A percentile compares a stretch with the other conserved stretches of the same genome.
These are phyloP conservation scores for Premnoplex brunnescens DNA, from an alignment of 2,797 vertebrate genomes.

Conservation along the genomic window DNA sequence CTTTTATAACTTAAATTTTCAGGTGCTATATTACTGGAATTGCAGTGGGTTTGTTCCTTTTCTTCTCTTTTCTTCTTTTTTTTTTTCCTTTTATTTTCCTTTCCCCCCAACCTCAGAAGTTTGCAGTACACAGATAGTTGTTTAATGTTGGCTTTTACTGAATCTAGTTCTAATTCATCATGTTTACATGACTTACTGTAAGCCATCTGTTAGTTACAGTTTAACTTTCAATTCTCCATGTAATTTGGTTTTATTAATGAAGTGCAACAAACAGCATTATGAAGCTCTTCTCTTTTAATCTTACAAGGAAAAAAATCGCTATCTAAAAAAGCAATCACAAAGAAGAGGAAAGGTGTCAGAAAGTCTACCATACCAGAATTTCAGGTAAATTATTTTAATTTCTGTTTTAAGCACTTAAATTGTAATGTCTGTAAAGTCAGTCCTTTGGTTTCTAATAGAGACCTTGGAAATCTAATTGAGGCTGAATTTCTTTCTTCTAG, in stretches of 20 bases:
- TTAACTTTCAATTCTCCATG: slow-evolving; percentile 68
- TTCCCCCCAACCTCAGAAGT: neutral
- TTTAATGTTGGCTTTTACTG: slow-evolving; percentile 60
- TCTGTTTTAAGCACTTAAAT: slow-evolving; percentile 41
- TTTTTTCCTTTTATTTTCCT: neutral
- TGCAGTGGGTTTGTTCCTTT: neutral
- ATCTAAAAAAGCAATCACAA: slow-evolving; percentile 80
- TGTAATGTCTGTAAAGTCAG: neutral
- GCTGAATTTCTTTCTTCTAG: neutral
- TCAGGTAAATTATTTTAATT: slow-evolving; percentile 83
- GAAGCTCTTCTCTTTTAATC: slow-evolving; percentile 78
- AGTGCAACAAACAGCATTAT: slow-evolving; percentile 65
- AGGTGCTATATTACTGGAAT: neutral
- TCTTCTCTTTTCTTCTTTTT: neutral
- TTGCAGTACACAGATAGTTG: neutral
- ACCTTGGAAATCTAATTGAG: neutral
- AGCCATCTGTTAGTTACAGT: slow-evolving; percentile 56
- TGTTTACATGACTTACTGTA: slow-evolving; percentile 53
- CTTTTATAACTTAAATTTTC: neutral
- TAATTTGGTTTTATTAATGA: slow-evolving; percentile 72
- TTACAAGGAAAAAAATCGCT: slow-evolving; percentile 86
- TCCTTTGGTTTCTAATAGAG: neutral
- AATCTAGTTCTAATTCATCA: slow-evolving; percentile 39
- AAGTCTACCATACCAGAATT: slow-evolving; percentile 85
- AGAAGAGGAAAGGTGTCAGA: slow-evolving; percentile 81